These are phyloP conservation scores for Actinopyga echinites DNA, from an alignment of 53 echinoderm and acorn worm species.

Conservation along the genomic window DNA sequence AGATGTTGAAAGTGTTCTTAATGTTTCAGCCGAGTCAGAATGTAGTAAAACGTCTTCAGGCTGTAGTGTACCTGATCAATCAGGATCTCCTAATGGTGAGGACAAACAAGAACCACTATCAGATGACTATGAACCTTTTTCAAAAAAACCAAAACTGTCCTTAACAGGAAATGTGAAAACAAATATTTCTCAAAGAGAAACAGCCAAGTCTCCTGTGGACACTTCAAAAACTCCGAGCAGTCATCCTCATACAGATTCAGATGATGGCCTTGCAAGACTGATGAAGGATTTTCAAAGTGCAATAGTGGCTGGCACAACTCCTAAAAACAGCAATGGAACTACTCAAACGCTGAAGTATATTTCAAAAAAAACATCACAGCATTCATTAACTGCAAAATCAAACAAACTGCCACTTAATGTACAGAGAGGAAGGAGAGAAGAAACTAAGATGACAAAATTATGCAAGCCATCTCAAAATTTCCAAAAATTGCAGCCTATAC, in stretches of 20 bases:
- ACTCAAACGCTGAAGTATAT: neutral
- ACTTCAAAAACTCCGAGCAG: no score
- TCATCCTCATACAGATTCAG: constrained; percentile 6
- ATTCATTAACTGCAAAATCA: neutral
- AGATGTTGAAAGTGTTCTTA: neutral
- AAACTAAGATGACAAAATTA: no score
- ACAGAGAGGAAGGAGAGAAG: neutral
- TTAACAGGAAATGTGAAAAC: no score
- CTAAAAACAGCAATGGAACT: neutral
- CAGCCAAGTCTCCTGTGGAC: no score
- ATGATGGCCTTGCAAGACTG: constrained; percentile 31
- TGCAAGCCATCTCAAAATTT: neutral
- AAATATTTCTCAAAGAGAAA: no score
- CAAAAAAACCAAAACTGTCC: no score
- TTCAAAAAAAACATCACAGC: constrained; percentile 3
- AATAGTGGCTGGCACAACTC: neutral
- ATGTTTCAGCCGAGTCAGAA: no score
- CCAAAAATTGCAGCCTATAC: neutral
- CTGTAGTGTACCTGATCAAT: no score
- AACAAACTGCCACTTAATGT: neutral
- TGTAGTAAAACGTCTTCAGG: no score
- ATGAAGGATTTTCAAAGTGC: constrained; percentile 41
- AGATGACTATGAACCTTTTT: no score
- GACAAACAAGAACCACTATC: no score
- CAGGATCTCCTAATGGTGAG: no score